phyloP scores from a whole-genome alignment of 2,113 vertebrate species.

The Theristicus caerulescens region DNA sequence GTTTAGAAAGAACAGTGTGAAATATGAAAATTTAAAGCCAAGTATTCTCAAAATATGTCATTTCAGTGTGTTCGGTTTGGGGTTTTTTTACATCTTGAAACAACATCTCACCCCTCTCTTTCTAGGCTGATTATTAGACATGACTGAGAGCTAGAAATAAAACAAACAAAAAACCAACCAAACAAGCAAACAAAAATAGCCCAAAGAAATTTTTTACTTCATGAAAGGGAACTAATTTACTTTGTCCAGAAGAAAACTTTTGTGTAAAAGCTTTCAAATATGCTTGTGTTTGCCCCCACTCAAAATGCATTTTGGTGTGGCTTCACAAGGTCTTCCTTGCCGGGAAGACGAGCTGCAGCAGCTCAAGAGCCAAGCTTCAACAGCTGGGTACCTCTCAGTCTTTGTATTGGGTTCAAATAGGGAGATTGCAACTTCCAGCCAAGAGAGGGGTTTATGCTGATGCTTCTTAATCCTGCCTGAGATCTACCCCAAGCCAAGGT shows the following conservation, averaged over 20 bases:
- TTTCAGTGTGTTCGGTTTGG: background rate
- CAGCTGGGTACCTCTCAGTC: background rate
- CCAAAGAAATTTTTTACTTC: background rate
- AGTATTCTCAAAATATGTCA: background rate
- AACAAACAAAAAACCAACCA: background rate
- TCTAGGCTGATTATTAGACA: background rate
- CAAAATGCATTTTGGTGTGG: background rate
- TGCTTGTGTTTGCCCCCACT: background rate
- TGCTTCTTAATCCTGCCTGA: background rate
- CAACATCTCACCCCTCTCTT: background rate
- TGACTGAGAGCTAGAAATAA: background rate
- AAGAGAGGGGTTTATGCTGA: background rate
- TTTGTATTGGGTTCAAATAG: background rate
- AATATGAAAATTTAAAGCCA: background rate
- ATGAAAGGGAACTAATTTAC: background rate
- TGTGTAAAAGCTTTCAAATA: background rate
- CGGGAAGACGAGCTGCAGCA: background rate
- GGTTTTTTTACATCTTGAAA: background rate
- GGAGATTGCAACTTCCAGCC: background rate
- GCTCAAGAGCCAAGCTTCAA: background rate
- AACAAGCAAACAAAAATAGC: background rate
- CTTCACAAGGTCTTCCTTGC: background rate
- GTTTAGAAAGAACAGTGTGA: slow-evolving; percentile 18
- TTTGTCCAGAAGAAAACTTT: background rate
- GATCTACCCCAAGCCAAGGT: background rate